Base-by-base conservation (phyloP, 2,113 vertebrate species). In the Pseudorasbora parva region DNA sequence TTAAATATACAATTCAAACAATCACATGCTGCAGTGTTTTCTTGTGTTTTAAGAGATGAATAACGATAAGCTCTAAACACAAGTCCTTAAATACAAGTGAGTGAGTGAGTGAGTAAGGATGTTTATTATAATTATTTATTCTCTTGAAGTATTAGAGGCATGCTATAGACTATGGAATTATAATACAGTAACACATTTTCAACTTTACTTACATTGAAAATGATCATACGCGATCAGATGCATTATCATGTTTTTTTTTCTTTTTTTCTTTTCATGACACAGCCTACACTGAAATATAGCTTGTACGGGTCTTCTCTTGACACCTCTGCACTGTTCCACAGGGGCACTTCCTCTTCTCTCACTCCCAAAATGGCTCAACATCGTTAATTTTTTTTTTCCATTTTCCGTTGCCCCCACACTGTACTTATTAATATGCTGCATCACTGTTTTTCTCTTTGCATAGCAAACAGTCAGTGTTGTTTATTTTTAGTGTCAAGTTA, bases 291-390 rank as follows among this genome's bases (percentile, higher is more conserved):
- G 74, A 57, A n/a, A 33, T 47, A 45, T 45, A 37, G 37, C 75
- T 60, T 45, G 14, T 45, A 5, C 4, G 2, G 37, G 57, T 45
- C 37, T 25, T 60, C n/a, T 41, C 33, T 23, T 45, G 23, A 60
- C 75, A 23, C 75, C 75, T 60, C 56, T 78, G 54, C 75, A 78
- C 54, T 78, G 75, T 78, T 78, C 75, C 75, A 78, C 51, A 59
- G 27, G 11, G 69, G 41, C 69, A 72, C 41, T 72, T 21, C 74
- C 74, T 11, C 74, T 56, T 43, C 12, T 45, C n/a, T 45, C 15
- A 37, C 57, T 78, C n/a, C 76, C 56, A 78, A 43, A 10, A 10
- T 45, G 56, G n/a, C 76, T 57, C 56, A 78, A 37, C 37, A 8
- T 75, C 9, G 10, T 59, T 77, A 2, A 23, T 41, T n/a, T 27